Evolutionary conservation across 2,113 vertebrate genomes (phyloP).

Genomic region (Ellobius talpinus): DNA sequence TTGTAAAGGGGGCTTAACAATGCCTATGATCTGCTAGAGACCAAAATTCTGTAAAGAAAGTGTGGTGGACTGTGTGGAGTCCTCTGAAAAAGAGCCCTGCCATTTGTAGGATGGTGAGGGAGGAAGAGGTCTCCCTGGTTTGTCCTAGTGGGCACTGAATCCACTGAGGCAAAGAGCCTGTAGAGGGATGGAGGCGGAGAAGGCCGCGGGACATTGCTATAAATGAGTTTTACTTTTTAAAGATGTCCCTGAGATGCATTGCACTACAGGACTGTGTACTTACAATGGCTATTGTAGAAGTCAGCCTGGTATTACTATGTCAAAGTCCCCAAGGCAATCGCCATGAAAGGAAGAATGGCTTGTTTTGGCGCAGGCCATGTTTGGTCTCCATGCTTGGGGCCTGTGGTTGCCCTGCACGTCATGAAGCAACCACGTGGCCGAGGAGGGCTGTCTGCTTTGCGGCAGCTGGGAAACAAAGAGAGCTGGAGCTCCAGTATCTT

Average conservation of each 20-base stretch:
- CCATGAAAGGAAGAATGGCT: not conserved
- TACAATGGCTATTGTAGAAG: not conserved
- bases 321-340: not conserved
- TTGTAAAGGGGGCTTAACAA: not conserved
- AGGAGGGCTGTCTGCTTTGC: not conserved
- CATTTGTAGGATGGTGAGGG: not conserved
- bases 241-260: not conserved
- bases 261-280: not conserved
- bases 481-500: not conserved
- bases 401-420: no score
- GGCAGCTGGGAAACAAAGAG: not conserved
- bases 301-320: not conserved
- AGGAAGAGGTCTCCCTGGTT: not conserved
- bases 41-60: not conserved
- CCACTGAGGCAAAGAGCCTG: not conserved
- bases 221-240: not conserved
- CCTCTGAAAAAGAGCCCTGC: not conserved
- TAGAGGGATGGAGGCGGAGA: not conserved
- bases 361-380: not conserved
- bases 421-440: no score
- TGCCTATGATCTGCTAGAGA: not conserved
- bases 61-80: not conserved
- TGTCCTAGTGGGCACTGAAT: not conserved
- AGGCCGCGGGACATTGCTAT: not conserved
- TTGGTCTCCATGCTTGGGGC: not conserved